These are phyloP conservation scores for Spodoptera litura DNA, from an alignment of 1,140 invertebrate genomes.

Conservation along the genomic window DNA sequence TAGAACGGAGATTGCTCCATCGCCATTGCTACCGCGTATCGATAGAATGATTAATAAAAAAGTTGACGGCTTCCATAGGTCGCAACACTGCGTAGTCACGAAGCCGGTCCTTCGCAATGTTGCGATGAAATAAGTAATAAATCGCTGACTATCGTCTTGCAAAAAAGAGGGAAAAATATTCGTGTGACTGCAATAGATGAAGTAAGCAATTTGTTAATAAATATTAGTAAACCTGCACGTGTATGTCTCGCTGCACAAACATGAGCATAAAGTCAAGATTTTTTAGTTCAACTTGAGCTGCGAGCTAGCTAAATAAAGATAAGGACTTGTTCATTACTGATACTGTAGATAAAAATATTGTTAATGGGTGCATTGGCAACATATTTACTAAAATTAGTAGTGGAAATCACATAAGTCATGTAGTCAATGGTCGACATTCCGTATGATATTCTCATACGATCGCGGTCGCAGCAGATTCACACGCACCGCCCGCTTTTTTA, in stretches of 20 bases:
- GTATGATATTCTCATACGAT: constrained; percentile 77
- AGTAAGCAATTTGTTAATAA: constrained; percentile 39
- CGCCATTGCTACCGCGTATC: constrained; percentile 56
- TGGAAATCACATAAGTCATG: constrained; percentile 65
- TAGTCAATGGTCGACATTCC: constrained; percentile 62
- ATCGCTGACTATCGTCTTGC: constrained; percentile 34
- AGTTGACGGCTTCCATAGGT: constrained; percentile 47
- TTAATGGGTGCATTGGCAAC: constrained; percentile 35
- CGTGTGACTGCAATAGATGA: constrained; percentile 33
- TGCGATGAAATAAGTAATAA: constrained; percentile 53
- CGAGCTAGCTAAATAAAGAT: constrained; percentile 22
- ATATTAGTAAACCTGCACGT: constrained; percentile 15
- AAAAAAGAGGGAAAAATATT: constrained; percentile 37
- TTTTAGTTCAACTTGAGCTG: constrained; percentile 30
- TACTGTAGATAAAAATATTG: constrained; percentile 31
- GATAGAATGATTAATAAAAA: constrained; percentile 55
- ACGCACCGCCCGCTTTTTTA: constrained; percentile 76
- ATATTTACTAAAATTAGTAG: constrained; percentile 55
- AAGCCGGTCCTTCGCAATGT: constrained; percentile 55
- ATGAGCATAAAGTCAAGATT: constrained; percentile 37
- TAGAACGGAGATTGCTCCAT: constrained; percentile 53
- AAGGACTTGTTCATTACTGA: constrained; percentile 39
- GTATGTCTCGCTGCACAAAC: constrained; percentile 31
- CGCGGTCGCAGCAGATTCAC: constrained; percentile 78
- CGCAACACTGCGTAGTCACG: constrained; percentile 60